These are phyloP conservation scores for Ploceus nigricollis DNA, from an alignment of 2,113 vertebrate genomes.

Conservation along the genomic window DNA sequence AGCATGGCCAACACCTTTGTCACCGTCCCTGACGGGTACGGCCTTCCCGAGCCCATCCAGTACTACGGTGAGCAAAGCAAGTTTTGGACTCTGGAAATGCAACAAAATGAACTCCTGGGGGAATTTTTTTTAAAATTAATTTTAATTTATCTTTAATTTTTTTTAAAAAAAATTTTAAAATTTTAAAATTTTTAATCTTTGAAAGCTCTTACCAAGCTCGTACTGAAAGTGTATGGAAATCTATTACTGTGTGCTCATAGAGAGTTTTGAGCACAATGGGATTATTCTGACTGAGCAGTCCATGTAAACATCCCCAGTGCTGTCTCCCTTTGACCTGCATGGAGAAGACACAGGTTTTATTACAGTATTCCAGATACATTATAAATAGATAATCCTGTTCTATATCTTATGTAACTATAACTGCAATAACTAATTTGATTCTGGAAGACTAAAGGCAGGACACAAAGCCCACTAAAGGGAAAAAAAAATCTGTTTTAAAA, in stretches of 20 bases:
- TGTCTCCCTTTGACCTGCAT: neutral
- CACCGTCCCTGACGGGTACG: conserved; percentile 80
- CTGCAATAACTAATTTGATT: neutral
- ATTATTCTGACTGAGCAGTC: neutral
- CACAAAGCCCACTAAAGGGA: neutral
- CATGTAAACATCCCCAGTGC: neutral
- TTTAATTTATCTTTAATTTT: neutral
- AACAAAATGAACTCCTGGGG: neutral
- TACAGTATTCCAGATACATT: neutral
- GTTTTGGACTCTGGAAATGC: neutral
- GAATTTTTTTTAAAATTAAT: neutral
- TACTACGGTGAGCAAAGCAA: conserved; percentile 83
- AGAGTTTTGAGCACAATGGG: neutral
- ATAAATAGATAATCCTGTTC: neutral
- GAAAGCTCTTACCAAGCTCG: neutral
- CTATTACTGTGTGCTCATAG: neutral
- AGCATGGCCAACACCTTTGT: conserved; percentile 84
- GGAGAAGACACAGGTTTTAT: neutral
- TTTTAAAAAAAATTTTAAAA: too few species aligned
- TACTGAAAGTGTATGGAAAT: neutral
- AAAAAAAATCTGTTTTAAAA: neutral
- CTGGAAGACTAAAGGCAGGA: neutral
- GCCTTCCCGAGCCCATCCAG: conserved; percentile 80
- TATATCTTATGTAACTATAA: neutral
- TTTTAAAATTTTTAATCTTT: too few species aligned